Percentiles rank a stretch among this genome's conserved stretches.
These are phyloP conservation scores for Allobates femoralis DNA, from an alignment of 2,797 vertebrate genomes.

Conservation along the genomic window DNA sequence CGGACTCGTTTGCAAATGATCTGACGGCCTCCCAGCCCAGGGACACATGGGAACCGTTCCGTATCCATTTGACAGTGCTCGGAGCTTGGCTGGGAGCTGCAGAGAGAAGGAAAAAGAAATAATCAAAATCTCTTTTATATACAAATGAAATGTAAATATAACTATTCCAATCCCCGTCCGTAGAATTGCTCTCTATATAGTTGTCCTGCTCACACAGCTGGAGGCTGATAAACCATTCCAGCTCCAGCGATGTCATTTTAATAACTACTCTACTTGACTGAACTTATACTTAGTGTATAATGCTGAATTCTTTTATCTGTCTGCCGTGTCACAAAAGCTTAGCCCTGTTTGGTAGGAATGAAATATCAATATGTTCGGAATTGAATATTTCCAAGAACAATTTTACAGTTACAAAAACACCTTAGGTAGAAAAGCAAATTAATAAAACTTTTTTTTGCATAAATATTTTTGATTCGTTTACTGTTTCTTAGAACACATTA, in stretches of 20 bases:
- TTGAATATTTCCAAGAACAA: slow-evolving; percentile 57
- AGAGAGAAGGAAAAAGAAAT: slow-evolving; percentile 37
- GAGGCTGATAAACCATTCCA: slow-evolving; percentile 57
- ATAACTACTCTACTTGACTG: slow-evolving; percentile 56
- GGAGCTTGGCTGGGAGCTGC: slow-evolving; percentile 91
- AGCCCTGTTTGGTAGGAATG: slow-evolving; percentile 67
- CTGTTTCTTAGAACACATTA: too few relatives aligned
- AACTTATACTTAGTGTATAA: slow-evolving; percentile 57
- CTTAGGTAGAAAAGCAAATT: background rate
- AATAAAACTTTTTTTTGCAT: background rate
- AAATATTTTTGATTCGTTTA: background rate
- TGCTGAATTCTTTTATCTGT: slow-evolving; percentile 66
- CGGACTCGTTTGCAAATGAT: slow-evolving; percentile 92
- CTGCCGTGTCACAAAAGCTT: slow-evolving; percentile 65
- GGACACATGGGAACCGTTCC: slow-evolving; percentile 92
- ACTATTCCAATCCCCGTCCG: slow-evolving; percentile 35
- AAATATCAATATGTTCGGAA: slow-evolving; percentile 64
- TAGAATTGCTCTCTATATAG: slow-evolving; percentile 7
- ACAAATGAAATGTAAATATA: slow-evolving; percentile 38
- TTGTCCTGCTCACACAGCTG: slow-evolving; percentile 36
- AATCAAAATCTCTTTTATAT: slow-evolving; percentile 3
- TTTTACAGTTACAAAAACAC: slow-evolving; percentile 65
- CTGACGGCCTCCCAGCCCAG: slow-evolving; percentile 92
- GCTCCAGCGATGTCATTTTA: slow-evolving; percentile 63
- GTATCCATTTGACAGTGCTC: slow-evolving; percentile 90